Evolutionary conservation across 2,888 invertebrate genomes (phyloP).

Genomic region (Acheta domesticus): DNA sequence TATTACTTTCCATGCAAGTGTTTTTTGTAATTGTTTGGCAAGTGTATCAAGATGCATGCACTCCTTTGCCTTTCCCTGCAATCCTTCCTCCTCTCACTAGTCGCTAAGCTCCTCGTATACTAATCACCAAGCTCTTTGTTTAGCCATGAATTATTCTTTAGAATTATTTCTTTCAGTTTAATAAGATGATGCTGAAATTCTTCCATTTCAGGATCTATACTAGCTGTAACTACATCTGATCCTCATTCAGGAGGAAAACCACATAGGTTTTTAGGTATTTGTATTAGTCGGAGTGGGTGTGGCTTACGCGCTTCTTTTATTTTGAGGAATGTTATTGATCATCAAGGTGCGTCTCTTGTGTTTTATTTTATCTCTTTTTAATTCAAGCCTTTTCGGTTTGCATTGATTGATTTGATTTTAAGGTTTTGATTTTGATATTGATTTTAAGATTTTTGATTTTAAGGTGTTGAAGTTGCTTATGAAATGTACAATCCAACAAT

Average conservation of each 20-base stretch:
- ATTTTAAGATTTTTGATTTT: conserved; percentile 39
- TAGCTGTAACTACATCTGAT: conserved; percentile 86
- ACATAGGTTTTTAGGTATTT: conserved; percentile 89
- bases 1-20: too few relatives aligned
- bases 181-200: too few relatives aligned
- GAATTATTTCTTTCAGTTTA: too few relatives aligned
- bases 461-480: conserved; percentile 65
- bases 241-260: conserved; percentile 78
- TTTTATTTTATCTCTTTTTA: neutral
- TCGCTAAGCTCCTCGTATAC: too few relatives aligned
- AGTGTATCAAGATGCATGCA: too few relatives aligned
- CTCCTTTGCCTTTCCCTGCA: too few relatives aligned
- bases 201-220: conserved; percentile 64
- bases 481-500: conserved; percentile 93
- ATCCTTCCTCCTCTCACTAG: too few relatives aligned
- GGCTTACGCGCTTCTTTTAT: conserved; percentile 83
- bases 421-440: conserved; percentile 51
- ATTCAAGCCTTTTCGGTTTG: neutral
- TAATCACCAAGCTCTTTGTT: too few relatives aligned
- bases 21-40: too few relatives aligned
- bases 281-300: conserved; percentile 77
- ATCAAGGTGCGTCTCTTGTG: conserved; percentile 57
- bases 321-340: conserved; percentile 89
- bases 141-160: too few relatives aligned
- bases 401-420: too few relatives aligned